A percentile compares a stretch with the other conserved stretches of the same genome.
Conservation (phyloP, 2,797 vertebrate species). For the Micromesistius poutassou region DNA sequence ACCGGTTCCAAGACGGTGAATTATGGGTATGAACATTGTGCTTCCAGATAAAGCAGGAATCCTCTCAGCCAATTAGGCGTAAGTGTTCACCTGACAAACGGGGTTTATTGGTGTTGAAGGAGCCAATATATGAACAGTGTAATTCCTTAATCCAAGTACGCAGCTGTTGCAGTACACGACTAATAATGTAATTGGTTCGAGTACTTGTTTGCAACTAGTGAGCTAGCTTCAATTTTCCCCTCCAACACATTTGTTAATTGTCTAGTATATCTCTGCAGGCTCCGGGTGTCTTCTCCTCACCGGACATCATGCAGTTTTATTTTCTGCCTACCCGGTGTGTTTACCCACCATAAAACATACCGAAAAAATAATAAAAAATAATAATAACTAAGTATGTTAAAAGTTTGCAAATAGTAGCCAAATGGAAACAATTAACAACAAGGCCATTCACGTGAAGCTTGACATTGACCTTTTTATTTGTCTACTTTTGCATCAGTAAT, state of each 20-base stretch:
- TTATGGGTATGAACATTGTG: background rate
- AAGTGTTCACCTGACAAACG: background rate
- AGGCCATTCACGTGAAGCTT: background rate
- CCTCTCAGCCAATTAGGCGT: background rate
- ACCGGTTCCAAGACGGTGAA: background rate
- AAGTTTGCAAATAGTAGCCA: background rate
- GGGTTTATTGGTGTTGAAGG: background rate
- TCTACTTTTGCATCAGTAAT: too few relatives aligned
- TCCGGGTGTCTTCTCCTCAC: background rate
- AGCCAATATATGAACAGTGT: background rate
- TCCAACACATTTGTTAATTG: slow-evolving; percentile 26
- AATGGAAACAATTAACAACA: background rate
- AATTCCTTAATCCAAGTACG: background rate
- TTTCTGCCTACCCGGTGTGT: background rate
- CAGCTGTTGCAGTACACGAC: background rate
- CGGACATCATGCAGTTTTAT: background rate
- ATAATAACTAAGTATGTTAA: background rate
- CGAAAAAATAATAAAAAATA: background rate
- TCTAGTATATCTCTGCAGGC: background rate
- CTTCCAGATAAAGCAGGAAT: background rate
- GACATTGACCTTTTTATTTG: background rate
- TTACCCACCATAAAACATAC: background rate
- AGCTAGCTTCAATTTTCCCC: background rate
- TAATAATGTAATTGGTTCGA: background rate
- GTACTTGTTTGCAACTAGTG: background rate